phyloP scores from a whole-genome alignment of 2,888 invertebrate genomes.

The Rhaphigaster nebulosa region DNA sequence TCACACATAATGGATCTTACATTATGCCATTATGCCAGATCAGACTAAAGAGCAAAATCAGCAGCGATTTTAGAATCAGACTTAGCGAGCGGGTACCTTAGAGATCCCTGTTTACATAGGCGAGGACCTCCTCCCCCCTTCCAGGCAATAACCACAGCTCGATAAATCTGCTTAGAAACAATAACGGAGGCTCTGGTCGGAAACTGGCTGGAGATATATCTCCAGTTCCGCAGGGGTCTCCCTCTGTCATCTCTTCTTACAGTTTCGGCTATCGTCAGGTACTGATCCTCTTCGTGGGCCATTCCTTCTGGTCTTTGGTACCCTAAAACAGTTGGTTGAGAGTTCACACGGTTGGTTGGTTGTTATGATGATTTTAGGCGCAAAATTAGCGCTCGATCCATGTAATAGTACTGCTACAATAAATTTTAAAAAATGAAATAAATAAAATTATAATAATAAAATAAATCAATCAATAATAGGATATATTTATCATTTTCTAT shows the following conservation, averaged over 20 bases:
- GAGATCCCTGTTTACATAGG: background rate
- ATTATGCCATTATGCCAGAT: too few species aligned
- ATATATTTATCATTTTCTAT: too few species aligned
- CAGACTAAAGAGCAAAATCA: background rate
- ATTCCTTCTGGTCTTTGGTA: background rate
- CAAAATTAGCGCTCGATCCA: too few species aligned
- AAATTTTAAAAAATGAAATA: too few species aligned
- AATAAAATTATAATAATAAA: too few species aligned
- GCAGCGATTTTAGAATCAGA: background rate
- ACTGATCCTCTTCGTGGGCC: background rate
- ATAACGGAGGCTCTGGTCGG: constrained; percentile 27
- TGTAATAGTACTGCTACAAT: too few species aligned
- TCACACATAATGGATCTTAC: too few species aligned
- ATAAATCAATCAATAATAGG: too few species aligned
- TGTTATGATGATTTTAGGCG: too few species aligned
- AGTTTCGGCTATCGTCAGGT: background rate
- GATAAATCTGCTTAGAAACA: constrained; percentile 46
- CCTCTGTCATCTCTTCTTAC: constrained; percentile 16
- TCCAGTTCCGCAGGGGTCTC: constrained; percentile 17
- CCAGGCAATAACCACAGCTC: constrained; percentile 26
- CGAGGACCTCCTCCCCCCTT: background rate
- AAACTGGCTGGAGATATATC: constrained; percentile 25
- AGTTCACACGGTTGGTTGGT: too few species aligned
- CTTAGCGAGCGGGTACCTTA: background rate
- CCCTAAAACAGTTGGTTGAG: background rate